Evolutionary conservation across 2,888 invertebrate species (phyloP).

Genomic region (Nasonovia ribisnigri): DNA sequence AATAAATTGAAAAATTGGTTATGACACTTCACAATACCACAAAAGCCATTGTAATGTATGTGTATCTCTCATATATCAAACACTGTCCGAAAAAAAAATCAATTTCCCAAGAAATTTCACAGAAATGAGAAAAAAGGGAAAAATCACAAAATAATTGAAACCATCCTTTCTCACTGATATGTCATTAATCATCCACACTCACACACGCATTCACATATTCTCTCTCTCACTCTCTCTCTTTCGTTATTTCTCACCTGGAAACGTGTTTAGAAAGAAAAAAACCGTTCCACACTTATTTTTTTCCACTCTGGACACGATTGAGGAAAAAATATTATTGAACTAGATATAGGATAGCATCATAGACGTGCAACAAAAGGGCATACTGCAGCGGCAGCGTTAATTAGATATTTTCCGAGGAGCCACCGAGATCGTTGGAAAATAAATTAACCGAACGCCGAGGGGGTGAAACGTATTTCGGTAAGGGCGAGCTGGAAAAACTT

Average conservation of each 20-base stretch:
- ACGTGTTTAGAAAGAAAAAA: neutral
- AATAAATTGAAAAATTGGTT: slow-evolving; percentile 16
- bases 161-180: slow-evolving; percentile 30
- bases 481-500: neutral
- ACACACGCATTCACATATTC: no score
- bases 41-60: slow-evolving; percentile 14
- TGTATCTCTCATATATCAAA: slow-evolving; percentile 45
- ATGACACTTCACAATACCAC: neutral
- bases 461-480: neutral
- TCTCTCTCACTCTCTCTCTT: neutral
- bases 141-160: slow-evolving; percentile 57
- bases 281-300: neutral
- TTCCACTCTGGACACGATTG: neutral
- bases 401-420: slow-evolving; percentile 35
- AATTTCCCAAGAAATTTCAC: slow-evolving; percentile 17
- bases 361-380: neutral
- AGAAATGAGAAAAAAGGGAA: neutral
- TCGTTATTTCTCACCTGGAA: slow-evolving; percentile 21
- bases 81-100: slow-evolving; percentile 2
- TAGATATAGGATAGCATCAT: neutral
- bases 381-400: neutral
- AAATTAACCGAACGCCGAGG: neutral
- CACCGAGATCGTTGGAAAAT: neutral
- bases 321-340: neutral
- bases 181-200: slow-evolving; percentile 41